Evolutionary conservation across 2,797 vertebrate species (phyloP), one percentile per base, ranked within the genome.

Genomic region (Pseudocheirus occidentalis): DNA sequence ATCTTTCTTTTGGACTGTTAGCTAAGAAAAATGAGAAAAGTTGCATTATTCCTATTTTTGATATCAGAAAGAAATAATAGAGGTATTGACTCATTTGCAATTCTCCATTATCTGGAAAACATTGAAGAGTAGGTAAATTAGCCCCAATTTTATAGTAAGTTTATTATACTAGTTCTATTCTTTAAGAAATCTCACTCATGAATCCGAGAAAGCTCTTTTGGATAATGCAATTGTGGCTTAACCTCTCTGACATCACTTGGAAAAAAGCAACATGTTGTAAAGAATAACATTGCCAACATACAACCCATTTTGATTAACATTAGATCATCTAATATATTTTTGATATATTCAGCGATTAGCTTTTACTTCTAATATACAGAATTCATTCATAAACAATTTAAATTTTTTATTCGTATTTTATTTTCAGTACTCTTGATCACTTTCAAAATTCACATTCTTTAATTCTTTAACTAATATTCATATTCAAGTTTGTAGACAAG

Each of bases 311-410:
- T 31, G 28, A 93, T 90, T 73, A 55, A 66, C 40, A n/a, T 3
- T 54, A 93, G 92, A 55, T 14, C 56, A 5, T 2, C 12, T 2
- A 90, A 58, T 14, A 53, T n/a, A 54, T 55, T 95, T 95, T 73
- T 73, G 95, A n/a, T 90, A 95, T 94, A 95, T 95, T 95, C 55
- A 62, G 87, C 66, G 34, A 90, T 34, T 73, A 73, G 5, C 73
- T 87, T 16, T 94, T 56, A 6, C 56, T 94, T 95, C 46, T 93
- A 40, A 55, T 40, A 73, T 73, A 34, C 1, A 94, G 73, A 73
- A 18, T 54, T 92, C 92, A 66, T 6, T 50, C 5, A 92, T 66
- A 91, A 34, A 11, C 2, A 96, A 87, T 94, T 90, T 46, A 59
- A 56, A 62, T 50, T 90, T 9, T 57, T 92, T 91, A 29, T 0